Evolutionary conservation across 2,113 vertebrate genomes (phyloP).

Genomic region (Mobula hypostoma): DNA sequence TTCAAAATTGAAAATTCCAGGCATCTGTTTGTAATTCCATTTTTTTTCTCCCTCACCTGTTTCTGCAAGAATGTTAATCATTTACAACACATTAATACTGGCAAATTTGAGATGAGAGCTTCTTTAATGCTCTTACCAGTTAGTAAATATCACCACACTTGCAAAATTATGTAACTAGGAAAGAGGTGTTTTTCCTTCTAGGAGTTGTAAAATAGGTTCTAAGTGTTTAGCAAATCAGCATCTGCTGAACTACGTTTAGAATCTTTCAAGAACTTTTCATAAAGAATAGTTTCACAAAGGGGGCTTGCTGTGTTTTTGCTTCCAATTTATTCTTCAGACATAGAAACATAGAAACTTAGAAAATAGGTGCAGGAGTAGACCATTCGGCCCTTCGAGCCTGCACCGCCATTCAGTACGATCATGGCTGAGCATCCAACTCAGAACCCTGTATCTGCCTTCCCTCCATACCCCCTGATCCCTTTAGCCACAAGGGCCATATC

Average conservation of each 20-base stretch:
- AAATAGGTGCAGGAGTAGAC: too few species aligned
- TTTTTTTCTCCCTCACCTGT: neutral
- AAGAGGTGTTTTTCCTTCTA: neutral
- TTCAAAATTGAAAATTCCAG: neutral
- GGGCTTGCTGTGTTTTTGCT: too few species aligned
- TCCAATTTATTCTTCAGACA: too few species aligned
- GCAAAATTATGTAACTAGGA: too few species aligned
- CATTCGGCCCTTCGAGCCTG: too few species aligned
- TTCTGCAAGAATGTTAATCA: neutral
- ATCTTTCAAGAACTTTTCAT: neutral
- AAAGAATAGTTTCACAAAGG: neutral
- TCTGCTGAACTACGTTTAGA: neutral
- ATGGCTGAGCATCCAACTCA: too few species aligned
- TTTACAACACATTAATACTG: neutral
- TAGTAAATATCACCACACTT: neutral
- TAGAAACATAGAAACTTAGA: too few species aligned
- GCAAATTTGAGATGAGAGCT: neutral
- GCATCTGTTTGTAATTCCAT: neutral
- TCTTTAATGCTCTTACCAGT: neutral
- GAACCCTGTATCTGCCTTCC: too few species aligned
- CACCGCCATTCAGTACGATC: too few species aligned
- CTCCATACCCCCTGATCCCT: too few species aligned
- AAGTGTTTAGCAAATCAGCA: neutral
- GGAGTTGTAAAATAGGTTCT: neutral
- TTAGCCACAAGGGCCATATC: too few species aligned